Evolutionary conservation across 1,140 invertebrate genomes (phyloP).

Genomic region (Magallana gigas): DNA sequence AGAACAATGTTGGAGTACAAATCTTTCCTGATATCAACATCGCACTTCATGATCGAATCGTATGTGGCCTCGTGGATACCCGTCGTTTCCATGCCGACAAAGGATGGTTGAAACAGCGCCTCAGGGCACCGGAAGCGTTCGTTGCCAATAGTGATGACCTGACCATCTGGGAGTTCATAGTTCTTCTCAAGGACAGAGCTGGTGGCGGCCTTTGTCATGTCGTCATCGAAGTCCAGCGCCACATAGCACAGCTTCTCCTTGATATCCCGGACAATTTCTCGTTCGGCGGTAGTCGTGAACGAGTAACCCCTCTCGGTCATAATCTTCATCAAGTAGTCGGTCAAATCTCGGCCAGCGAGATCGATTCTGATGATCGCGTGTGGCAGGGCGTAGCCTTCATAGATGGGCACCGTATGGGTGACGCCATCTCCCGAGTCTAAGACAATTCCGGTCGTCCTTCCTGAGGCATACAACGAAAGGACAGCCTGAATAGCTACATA

Average conservation of each 20-base stretch:
- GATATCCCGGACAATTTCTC: slow-evolving; percentile 90
- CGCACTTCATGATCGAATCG: slow-evolving; percentile 55
- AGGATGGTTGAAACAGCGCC: slow-evolving; percentile 86
- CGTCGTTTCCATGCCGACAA: slow-evolving; percentile 69
- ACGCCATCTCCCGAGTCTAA: slow-evolving; percentile 94
- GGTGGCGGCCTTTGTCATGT: slow-evolving; percentile 51
- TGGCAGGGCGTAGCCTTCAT: slow-evolving; percentile 89
- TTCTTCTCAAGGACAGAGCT: slow-evolving; percentile 55
- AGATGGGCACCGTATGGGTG: slow-evolving; percentile 92
- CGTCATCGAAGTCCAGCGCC: slow-evolving; percentile 85
- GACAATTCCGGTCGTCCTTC: slow-evolving; percentile 95
- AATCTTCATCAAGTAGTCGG: slow-evolving; percentile 96
- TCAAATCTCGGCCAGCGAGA: slow-evolving; percentile 92
- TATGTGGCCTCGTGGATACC: slow-evolving; percentile 60
- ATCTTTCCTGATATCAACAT: slow-evolving; percentile 58
- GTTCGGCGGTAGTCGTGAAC: slow-evolving; percentile 90
- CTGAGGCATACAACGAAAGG: slow-evolving; percentile 93
- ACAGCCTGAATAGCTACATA: slow-evolving; percentile 96
- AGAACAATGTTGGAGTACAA: slow-evolving; percentile 53
- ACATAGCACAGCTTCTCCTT: slow-evolving; percentile 92
- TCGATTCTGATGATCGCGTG: slow-evolving; percentile 97
- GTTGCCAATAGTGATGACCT: slow-evolving; percentile 89
- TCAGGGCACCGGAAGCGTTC: slow-evolving; percentile 78
- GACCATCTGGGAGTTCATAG: slow-evolving; percentile 61
- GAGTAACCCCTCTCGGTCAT: slow-evolving; percentile 88